Evolutionary conservation across 2,113 vertebrate genomes (phyloP).

Genomic region (Emydura subglobosa): DNA sequence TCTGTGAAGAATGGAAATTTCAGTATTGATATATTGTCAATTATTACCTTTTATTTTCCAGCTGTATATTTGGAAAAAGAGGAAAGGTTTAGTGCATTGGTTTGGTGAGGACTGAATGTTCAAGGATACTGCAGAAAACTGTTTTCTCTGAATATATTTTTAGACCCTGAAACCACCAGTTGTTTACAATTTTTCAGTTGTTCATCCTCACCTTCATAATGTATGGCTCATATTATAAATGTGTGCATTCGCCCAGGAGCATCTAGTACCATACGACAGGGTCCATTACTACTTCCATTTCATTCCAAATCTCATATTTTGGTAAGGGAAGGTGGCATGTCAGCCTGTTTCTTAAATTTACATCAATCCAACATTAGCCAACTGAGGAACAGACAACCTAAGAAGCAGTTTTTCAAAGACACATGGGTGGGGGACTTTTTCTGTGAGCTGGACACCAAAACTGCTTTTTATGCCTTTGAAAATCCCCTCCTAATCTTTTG

Average conservation of each 20-base stretch:
- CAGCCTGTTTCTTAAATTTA: neutral
- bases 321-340: neutral
- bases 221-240: neutral
- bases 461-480: neutral
- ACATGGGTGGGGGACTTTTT: neutral
- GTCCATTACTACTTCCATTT: accelerated
- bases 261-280: accelerated
- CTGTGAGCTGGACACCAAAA: neutral
- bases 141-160: neutral
- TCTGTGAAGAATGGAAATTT: slow-evolving; percentile 70
- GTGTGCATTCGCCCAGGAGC: accelerated
- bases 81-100: slow-evolving; percentile 66
- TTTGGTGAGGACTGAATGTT: slow-evolving; percentile 10
- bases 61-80: slow-evolving; percentile 66
- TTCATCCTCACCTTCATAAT: accelerated
- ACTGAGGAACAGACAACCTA: accelerated
- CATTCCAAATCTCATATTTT: accelerated
- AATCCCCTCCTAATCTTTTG: neutral
- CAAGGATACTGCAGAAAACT: slow-evolving; percentile 34
- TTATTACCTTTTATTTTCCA: slow-evolving; percentile 73
- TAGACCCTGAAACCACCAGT: neutral
- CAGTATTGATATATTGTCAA: slow-evolving; percentile 52
- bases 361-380: accelerated
- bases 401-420: neutral
- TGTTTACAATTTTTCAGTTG: neutral